Conservation (phyloP, 2,888 invertebrate species). For the Muscina levida region DNA sequence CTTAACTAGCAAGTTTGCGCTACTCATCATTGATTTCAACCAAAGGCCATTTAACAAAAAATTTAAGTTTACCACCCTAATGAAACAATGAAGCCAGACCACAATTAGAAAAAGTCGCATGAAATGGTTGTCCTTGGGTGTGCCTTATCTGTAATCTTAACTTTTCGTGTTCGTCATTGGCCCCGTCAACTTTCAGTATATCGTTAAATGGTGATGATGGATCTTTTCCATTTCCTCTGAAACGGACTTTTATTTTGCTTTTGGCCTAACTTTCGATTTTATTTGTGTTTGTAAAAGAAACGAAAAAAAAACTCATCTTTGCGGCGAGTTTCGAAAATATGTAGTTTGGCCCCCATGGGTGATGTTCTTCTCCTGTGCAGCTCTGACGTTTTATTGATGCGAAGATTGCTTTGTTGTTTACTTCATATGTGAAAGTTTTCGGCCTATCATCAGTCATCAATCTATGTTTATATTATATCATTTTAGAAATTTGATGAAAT, state of each 20-base stretch:
- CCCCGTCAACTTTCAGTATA: constrained; percentile 7
- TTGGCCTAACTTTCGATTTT: not conserved
- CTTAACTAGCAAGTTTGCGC: constrained; percentile 45
- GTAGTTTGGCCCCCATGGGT: not conserved
- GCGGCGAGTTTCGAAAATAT: not conserved
- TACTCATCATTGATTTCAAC: constrained; percentile 43
- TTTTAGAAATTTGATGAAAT: constrained; percentile 20
- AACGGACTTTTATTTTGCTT: not conserved
- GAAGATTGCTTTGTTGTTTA: not conserved
- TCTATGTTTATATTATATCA: constrained; percentile 26
- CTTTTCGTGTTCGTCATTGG: constrained; percentile 19
- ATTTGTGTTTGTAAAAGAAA: not conserved
- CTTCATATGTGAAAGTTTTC: constrained; percentile 29
- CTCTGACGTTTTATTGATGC: constrained; percentile 6
- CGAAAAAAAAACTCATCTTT: constrained; percentile 3
- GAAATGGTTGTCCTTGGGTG: not conserved
- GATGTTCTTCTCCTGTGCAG: not conserved
- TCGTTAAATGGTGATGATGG: constrained; percentile 37
- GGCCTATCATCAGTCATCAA: constrained; percentile 30
- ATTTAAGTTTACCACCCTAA: not conserved
- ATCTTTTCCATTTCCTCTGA: not conserved
- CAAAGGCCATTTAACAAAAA: constrained; percentile 8
- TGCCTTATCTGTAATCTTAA: constrained; percentile 30
- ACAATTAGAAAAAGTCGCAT: not conserved
- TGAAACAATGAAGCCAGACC: constrained; percentile 19